Conservation (phyloP, 2,113 vertebrate species). For the Cynopterus brachyotis region DNA sequence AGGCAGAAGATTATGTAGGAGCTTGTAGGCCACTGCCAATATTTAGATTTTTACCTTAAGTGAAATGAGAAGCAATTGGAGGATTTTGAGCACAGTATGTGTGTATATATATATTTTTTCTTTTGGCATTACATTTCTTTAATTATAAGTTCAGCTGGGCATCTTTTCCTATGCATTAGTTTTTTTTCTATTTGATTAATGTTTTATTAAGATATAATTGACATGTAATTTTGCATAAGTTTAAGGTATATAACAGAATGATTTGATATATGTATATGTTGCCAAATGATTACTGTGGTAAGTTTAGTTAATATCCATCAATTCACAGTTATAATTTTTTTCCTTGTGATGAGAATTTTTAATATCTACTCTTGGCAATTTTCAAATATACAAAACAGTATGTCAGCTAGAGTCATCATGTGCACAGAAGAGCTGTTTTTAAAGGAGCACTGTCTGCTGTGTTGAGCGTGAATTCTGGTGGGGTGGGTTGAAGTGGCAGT, state of each 20-base stretch:
- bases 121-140: background rate
- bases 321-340: background rate
- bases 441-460: background rate
- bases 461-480: background rate
- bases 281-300: background rate
- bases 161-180: background rate
- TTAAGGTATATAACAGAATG: background rate
- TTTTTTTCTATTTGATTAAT: background rate
- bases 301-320: background rate
- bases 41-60: background rate
- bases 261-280: background rate
- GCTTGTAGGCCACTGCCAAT: background rate
- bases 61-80: background rate
- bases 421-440: background rate
- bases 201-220: background rate
- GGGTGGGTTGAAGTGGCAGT: too few relatives aligned
- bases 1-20: background rate
- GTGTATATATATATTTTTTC: background rate
- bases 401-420: background rate
- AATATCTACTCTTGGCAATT: background rate
- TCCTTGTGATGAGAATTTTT: background rate
- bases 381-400: background rate
- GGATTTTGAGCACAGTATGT: background rate
- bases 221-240: background rate
- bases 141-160: background rate